A percentile compares a stretch with the other conserved stretches of the same genome.
These are phyloP conservation scores for Margarornis squamiger DNA, from an alignment of 2,797 vertebrate species.

Conservation along the genomic window DNA sequence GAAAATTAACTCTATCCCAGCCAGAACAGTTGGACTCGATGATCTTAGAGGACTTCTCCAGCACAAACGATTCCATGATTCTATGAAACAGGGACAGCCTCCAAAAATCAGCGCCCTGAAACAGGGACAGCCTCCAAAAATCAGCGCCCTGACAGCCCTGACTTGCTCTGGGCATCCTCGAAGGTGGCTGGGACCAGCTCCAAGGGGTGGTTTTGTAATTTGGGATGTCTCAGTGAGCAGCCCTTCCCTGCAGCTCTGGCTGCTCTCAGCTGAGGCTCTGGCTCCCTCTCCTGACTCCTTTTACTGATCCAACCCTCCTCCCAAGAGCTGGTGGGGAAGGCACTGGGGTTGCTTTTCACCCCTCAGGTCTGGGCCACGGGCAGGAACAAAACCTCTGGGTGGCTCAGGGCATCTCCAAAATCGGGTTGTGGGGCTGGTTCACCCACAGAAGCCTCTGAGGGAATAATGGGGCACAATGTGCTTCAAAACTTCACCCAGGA, in stretches of 20 bases:
- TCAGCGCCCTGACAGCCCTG: neutral
- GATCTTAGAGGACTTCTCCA: neutral
- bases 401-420: fast-evolving
- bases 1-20: neutral
- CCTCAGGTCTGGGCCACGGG: too few relatives aligned
- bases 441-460: neutral
- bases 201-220: too few relatives aligned
- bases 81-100: neutral
- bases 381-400: fast-evolving
- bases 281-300: constrained; percentile 60
- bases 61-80: too few relatives aligned
- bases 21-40: neutral
- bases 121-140: neutral
- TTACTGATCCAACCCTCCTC: neutral
- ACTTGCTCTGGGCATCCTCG: neutral
- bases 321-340: neutral
- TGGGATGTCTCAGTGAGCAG: fast-evolving
- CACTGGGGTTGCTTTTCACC: fast-evolving
- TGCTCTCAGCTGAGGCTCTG: constrained; percentile 25
- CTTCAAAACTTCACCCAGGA: neutral
- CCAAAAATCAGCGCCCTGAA: neutral
- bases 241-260: fast-evolving
- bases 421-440: fast-evolving
- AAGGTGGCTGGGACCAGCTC: neutral
- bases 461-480: fast-evolving